phyloP scores from a whole-genome alignment of 2,888 invertebrate species.

The Hedya salicella region DNA sequence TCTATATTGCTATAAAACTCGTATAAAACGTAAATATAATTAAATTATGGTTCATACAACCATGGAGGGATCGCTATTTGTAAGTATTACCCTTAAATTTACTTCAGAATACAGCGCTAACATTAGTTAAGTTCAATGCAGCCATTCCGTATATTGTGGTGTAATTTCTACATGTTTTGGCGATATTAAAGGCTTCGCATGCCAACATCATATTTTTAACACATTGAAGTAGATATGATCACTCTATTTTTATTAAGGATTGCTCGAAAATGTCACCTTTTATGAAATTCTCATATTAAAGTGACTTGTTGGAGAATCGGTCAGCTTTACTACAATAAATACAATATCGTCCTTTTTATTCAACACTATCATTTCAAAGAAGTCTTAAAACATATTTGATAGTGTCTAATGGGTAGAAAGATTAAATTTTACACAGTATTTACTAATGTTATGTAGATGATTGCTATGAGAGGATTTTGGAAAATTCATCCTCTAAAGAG shows the following conservation, averaged over 20 bases:
- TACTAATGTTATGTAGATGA: too few species aligned
- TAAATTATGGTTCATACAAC: constrained; percentile 71
- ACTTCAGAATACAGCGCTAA: not conserved
- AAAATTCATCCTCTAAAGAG: too few species aligned
- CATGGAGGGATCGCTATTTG: constrained; percentile 77
- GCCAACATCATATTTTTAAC: not conserved
- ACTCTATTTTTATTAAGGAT: not conserved
- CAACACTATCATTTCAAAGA: too few species aligned
- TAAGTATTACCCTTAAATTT: constrained; percentile 56
- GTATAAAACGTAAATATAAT: constrained; percentile 9
- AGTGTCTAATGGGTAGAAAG: too few species aligned
- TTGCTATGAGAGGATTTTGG: too few species aligned
- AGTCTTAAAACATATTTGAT: too few species aligned
- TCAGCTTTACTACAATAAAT: too few species aligned
- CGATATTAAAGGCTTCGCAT: not conserved
- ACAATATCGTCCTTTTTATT: too few species aligned
- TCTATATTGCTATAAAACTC: not conserved
- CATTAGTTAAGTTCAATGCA: not conserved
- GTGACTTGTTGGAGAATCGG: too few species aligned
- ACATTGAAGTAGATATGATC: not conserved
- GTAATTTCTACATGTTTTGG: constrained; percentile 18
- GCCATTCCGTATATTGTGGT: not conserved
- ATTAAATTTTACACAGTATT: too few species aligned
- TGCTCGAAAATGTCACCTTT: not conserved
- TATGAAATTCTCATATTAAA: too few species aligned